Evolutionary conservation across 2,888 invertebrate species (phyloP).

Genomic region (Seira musarum): DNA sequence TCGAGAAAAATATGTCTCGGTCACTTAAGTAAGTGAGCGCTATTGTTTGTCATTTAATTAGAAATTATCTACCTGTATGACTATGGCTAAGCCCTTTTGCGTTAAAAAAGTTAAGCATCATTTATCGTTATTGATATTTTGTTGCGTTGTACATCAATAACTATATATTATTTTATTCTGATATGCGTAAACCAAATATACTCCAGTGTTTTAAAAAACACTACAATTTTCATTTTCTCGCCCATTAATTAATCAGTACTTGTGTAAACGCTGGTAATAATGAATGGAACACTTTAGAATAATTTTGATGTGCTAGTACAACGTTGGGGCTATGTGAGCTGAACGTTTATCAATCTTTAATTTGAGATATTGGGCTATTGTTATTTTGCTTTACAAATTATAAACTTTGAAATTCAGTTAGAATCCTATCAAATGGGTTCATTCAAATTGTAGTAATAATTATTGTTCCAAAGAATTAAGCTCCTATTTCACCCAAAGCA

Average conservation of each 20-base stretch:
- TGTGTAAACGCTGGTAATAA: neutral
- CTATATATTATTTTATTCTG: too few species aligned
- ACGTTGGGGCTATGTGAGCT: neutral
- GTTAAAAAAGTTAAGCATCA: too few species aligned
- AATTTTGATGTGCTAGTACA: neutral
- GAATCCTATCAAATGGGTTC: too few species aligned
- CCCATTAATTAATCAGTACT: conserved; percentile 2
- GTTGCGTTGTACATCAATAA: too few species aligned
- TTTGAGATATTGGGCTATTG: neutral
- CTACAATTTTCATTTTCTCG: neutral
- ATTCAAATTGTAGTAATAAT: too few species aligned
- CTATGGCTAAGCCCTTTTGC: too few species aligned
- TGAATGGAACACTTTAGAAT: neutral
- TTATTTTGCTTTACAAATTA: neutral
- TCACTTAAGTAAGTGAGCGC: too few species aligned
- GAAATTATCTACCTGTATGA: too few species aligned
- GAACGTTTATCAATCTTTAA: neutral
- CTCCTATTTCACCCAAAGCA: neutral
- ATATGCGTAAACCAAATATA: conserved; percentile 8
- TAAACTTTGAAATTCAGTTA: neutral
- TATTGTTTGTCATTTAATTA: too few species aligned
- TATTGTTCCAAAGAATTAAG: conserved; percentile 15
- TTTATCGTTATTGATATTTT: too few species aligned
- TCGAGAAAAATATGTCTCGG: too few species aligned
- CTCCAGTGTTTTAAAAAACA: conserved; percentile 1